phyloP scores from a whole-genome alignment of 2,888 invertebrate genomes.

The Beris morrisii region DNA sequence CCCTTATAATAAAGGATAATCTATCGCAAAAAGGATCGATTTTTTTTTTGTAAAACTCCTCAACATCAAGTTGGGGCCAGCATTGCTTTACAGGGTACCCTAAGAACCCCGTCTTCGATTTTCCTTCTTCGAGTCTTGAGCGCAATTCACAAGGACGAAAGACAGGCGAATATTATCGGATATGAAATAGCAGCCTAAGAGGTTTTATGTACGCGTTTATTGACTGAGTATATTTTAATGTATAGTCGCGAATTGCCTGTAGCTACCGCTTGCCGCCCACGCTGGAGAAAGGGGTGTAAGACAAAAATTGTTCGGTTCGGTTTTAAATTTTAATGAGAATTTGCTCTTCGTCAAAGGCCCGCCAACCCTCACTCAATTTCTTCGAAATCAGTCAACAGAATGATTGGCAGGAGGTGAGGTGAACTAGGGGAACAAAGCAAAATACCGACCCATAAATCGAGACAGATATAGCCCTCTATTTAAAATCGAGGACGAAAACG shows the following conservation, averaged over 20 bases:
- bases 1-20: conserved; percentile 36
- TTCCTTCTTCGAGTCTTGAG: neutral
- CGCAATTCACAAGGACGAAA: neutral
- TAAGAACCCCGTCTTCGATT: too few relatives aligned
- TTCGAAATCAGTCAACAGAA: conserved; percentile 26
- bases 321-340: conserved; percentile 36
- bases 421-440: neutral
- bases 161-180: neutral
- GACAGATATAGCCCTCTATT: neutral
- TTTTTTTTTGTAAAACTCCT: conserved; percentile 4
- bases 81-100: too few relatives aligned
- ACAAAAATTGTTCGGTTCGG: conserved; percentile 20
- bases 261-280: too few relatives aligned
- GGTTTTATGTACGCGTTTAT: conserved; percentile 29
- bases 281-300: too few relatives aligned
- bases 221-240: neutral
- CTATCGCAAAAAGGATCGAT: conserved; percentile 32
- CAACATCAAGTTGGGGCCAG: neutral
- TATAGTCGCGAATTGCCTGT: too few relatives aligned
- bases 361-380: conserved; percentile 26
- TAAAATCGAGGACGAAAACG: neutral
- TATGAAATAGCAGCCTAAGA: conserved; percentile 23
- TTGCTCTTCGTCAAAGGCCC: conserved; percentile 32
- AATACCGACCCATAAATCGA: neutral
- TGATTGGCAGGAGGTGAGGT: conserved; percentile 29